These are phyloP conservation scores for Mobula hypostoma DNA, from an alignment of 2,113 vertebrate genomes.

Conservation along the genomic window DNA sequence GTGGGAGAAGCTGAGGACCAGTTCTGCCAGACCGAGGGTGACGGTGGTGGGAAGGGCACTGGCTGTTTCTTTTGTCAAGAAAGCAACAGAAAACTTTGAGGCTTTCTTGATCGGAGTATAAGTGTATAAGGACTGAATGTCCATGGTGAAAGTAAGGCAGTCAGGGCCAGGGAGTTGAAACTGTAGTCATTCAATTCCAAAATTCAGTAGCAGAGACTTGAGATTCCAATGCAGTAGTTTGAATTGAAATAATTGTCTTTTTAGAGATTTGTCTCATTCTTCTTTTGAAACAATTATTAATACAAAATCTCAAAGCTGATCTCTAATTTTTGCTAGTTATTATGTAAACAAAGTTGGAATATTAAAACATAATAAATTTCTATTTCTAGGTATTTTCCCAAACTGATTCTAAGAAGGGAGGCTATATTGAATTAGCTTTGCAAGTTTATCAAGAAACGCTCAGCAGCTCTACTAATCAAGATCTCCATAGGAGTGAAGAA, in stretches of 20 bases:
- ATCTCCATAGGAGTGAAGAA: neutral
- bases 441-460: conserved; percentile 66
- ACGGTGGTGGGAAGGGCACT: too few relatives aligned
- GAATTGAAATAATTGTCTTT: neutral
- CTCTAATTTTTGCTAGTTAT: neutral
- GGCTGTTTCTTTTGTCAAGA: too few relatives aligned
- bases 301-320: conserved; percentile 5
- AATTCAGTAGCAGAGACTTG: neutral
- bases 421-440: conserved; percentile 78
- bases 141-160: too few relatives aligned
- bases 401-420: conserved; percentile 73
- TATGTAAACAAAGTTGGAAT: neutral
- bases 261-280: neutral
- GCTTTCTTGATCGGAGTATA: too few relatives aligned
- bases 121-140: too few relatives aligned
- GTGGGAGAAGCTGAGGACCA: too few relatives aligned
- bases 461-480: conserved; percentile 46
- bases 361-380: conserved; percentile 11
- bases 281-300: neutral
- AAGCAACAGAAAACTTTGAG: too few relatives aligned
- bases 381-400: conserved; percentile 70
- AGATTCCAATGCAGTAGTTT: neutral
- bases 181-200: too few relatives aligned
- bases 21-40: too few relatives aligned
- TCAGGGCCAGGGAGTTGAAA: too few relatives aligned